These are phyloP conservation scores for Cerceris rybyensis DNA, from an alignment of 2,888 invertebrate genomes.

Conservation along the genomic window DNA sequence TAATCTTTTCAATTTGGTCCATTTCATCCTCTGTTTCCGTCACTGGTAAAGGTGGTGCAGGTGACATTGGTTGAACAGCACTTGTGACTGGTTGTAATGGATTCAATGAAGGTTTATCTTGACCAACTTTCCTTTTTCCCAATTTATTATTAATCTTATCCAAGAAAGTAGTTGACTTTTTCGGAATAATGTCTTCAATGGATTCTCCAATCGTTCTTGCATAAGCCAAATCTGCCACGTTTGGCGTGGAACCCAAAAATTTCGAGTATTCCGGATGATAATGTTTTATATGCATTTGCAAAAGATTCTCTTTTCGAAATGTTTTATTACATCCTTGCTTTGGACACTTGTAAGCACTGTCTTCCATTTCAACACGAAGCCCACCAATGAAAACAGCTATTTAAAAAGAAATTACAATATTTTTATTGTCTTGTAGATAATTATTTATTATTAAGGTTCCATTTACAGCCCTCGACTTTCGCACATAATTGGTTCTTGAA, in stretches of 20 bases:
- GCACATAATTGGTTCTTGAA: too few species aligned
- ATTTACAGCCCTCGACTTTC: too few species aligned
- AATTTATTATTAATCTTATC: conserved; percentile 81
- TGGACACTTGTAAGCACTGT: conserved; percentile 88
- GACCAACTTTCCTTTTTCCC: conserved; percentile 48
- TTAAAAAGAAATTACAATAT: conserved; percentile 80
- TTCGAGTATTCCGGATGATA: conserved; percentile 93
- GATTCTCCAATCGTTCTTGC: conserved; percentile 88
- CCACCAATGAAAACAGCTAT: conserved; percentile 81
- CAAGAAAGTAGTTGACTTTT: conserved; percentile 78
- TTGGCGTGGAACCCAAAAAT: conserved; percentile 90
- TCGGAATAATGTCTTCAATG: conserved; percentile 81
- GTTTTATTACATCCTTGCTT: conserved; percentile 93
- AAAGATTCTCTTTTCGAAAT: conserved; percentile 94
- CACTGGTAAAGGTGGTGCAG: conserved; percentile 36
- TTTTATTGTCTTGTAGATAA: neutral
- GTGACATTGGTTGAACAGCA: conserved; percentile 50
- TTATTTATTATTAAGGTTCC: too few species aligned
- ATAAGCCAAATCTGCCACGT: conserved; percentile 92
- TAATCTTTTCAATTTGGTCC: conserved; percentile 57
- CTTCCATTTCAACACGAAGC: conserved; percentile 86
- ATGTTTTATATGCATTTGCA: conserved; percentile 97
- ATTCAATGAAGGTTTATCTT: conserved; percentile 54
- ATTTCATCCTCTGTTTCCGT: conserved; percentile 62
- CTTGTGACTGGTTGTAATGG: conserved; percentile 29